A percentile compares a stretch with the other conserved stretches of the same genome.
phyloP scores from a whole-genome alignment of 2,113 vertebrate species.

The Ifrita kowaldi region DNA sequence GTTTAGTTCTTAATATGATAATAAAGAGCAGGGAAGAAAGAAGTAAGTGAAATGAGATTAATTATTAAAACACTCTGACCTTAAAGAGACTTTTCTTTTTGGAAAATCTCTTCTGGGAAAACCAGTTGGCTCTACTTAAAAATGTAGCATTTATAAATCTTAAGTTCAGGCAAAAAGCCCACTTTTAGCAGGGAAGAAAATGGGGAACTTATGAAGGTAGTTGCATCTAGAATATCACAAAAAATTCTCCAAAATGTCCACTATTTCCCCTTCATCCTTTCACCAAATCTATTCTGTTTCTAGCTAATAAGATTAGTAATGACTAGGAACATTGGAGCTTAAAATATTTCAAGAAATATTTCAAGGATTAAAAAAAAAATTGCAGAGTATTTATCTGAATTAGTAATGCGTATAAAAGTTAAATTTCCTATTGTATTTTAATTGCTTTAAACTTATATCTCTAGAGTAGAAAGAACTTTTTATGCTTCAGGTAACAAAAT shows the following conservation, averaged over 20 bases:
- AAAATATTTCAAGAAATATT: background rate
- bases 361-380: background rate
- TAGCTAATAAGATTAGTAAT: background rate
- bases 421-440: background rate
- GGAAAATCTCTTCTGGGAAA: background rate
- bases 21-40: background rate
- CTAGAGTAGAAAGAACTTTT: background rate
- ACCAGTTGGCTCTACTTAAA: background rate
- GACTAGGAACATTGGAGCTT: background rate
- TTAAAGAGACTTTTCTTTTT: background rate
- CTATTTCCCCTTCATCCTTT: background rate
- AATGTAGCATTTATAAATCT: background rate
- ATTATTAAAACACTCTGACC: background rate
- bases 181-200: background rate
- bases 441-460: background rate
- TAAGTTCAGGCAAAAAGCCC: accelerated
- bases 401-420: background rate
- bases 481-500: background rate
- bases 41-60: background rate
- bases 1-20: background rate
- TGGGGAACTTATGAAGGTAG: background rate
- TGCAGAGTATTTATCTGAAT: background rate
- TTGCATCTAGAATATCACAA: background rate
- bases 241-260: background rate
- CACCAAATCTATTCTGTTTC: background rate